Evolutionary conservation across 2,797 vertebrate species (phyloP).

Genomic region (Enteromius trimaculatus): DNA sequence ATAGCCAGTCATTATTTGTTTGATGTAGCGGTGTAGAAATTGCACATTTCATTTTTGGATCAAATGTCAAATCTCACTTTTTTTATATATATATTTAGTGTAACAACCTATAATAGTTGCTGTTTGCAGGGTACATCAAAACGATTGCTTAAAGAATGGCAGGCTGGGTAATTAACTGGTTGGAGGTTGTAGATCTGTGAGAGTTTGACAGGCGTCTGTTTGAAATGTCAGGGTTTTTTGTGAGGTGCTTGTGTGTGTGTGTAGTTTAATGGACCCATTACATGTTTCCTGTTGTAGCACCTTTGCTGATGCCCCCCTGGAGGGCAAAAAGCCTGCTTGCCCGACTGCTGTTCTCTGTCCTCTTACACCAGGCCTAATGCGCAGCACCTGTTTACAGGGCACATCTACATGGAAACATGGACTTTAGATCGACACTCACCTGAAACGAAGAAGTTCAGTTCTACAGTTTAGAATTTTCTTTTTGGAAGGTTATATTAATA

Average conservation of each 20-base stretch:
- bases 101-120: slow-evolving; percentile 20
- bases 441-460: not conserved
- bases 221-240: slow-evolving; percentile 59
- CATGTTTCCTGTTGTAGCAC: slow-evolving; percentile 72
- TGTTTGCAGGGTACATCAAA: slow-evolving; percentile 44
- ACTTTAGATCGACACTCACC: not conserved
- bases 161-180: slow-evolving; percentile 57
- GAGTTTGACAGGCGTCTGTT: slow-evolving; percentile 58
- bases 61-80: not conserved
- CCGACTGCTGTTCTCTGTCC: slow-evolving; percentile 59
- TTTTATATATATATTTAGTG: not conserved
- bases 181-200: slow-evolving; percentile 51
- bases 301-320: slow-evolving; percentile 67
- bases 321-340: slow-evolving; percentile 32
- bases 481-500: not conserved
- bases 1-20: not conserved
- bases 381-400: slow-evolving; percentile 67
- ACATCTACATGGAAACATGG: not conserved
- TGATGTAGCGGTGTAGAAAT: not conserved
- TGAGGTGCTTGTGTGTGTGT: slow-evolving; percentile 63
- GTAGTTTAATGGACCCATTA: slow-evolving; percentile 70
- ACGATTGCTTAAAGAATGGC: slow-evolving; percentile 63
- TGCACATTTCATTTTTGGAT: not conserved
- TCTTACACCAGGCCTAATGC: slow-evolving; percentile 60
- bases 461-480: not conserved